These are phyloP conservation scores for Xenentodon cancila DNA, from an alignment of 2,797 vertebrate genomes.

Conservation along the genomic window DNA sequence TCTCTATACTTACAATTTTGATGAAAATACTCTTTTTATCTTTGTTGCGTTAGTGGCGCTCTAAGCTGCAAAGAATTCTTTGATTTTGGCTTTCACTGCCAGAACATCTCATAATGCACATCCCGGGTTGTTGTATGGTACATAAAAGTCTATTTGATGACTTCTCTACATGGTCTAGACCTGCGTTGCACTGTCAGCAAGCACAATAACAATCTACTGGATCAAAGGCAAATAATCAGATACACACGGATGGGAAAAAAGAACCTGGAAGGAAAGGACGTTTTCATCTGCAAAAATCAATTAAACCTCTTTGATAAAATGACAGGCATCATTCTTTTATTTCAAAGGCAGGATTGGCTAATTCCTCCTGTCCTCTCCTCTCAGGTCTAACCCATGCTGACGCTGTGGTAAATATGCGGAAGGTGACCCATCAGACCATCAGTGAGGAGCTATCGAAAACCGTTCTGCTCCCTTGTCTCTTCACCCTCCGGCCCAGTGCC, in stretches of 20 bases:
- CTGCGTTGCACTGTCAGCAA: conserved; percentile 37
- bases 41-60: background rate
- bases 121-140: conserved; percentile 50
- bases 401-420: conserved; percentile 89
- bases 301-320: conserved; percentile 38
- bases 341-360: conserved; percentile 28
- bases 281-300: conserved; percentile 33
- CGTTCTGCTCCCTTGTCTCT: conserved; percentile 92
- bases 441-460: conserved; percentile 87
- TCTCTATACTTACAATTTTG: too few relatives aligned
- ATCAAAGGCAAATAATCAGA: conserved; percentile 67
- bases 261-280: conserved; percentile 19
- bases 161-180: conserved; percentile 18
- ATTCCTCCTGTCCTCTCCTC: conserved; percentile 4
- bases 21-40: too few relatives aligned
- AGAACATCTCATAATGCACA: conserved; percentile 48
- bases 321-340: conserved; percentile 22
- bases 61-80: conserved; percentile 23
- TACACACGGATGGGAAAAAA: conserved; percentile 25
- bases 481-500: conserved; percentile 80
- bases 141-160: conserved; percentile 49
- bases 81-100: too few relatives aligned
- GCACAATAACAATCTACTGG: conserved; percentile 38
- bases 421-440: conserved; percentile 84
- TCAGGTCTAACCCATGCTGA: conserved; percentile 77